Percentiles rank a stretch among this genome's conserved stretches.
phyloP scores from a whole-genome alignment of 2,888 invertebrate genomes.

The Drosophila putrida region DNA sequence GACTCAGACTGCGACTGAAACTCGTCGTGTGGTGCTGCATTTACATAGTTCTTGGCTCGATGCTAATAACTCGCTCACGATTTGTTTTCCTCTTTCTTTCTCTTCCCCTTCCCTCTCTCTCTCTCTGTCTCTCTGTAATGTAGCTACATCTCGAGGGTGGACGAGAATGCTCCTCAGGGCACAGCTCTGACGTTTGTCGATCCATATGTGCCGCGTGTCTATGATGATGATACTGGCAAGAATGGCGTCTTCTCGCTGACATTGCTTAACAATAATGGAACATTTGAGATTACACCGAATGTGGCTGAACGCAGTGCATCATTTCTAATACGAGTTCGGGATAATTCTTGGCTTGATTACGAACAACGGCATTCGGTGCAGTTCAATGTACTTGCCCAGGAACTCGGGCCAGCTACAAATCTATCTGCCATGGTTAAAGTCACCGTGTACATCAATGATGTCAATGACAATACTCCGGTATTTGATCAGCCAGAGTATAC shows the following conservation, averaged over 20 bases:
- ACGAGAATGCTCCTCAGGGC: conserved; percentile 94
- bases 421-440: conserved; percentile 91
- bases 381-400: conserved; percentile 93
- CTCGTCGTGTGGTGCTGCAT: conserved; percentile 39
- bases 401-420: conserved; percentile 91
- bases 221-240: conserved; percentile 92
- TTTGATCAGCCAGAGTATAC: conserved; percentile 91
- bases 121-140: neutral
- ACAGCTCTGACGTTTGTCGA: conserved; percentile 90
- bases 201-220: conserved; percentile 90
- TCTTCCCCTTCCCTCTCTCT: neutral
- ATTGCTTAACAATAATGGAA: conserved; percentile 92
- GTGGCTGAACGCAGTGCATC: conserved; percentile 92
- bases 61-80: conserved; percentile 62
- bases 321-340: conserved; percentile 93
- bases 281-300: conserved; percentile 94
- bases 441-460: conserved; percentile 92
- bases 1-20: neutral
- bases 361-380: conserved; percentile 91
- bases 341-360: conserved; percentile 93
- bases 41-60: conserved; percentile 58
- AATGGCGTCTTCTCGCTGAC: conserved; percentile 93
- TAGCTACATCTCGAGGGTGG: conserved; percentile 91
- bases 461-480: conserved; percentile 94
- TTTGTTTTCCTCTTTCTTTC: conserved; percentile 19